A percentile compares a stretch with the other conserved stretches of the same genome.
phyloP scores from a whole-genome alignment of 2,113 vertebrate genomes.

The Elgaria multicarinata region DNA sequence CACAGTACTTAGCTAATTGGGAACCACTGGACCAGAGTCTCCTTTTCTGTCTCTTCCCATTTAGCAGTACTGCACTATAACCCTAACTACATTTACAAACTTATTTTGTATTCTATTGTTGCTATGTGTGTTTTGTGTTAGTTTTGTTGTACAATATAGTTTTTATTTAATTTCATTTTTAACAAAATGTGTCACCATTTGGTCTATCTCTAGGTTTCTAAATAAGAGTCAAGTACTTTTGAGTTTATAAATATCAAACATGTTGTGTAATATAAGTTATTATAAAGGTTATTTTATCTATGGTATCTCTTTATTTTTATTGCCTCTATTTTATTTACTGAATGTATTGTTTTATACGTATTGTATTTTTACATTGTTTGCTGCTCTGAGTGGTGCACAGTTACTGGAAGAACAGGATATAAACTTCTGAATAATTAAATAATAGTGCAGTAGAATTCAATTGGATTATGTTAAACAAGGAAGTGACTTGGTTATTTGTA shows the following conservation, averaged over 20 bases:
- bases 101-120: not conserved
- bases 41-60: not conserved
- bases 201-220: not conserved
- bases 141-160: not conserved
- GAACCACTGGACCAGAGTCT: too few species aligned
- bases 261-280: not conserved
- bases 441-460: not conserved
- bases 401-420: not conserved
- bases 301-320: not conserved
- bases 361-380: not conserved
- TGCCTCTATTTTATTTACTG: not conserved
- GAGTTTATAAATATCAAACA: not conserved
- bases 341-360: not conserved
- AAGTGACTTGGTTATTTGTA: not conserved
- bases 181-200: not conserved
- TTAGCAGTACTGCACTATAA: not conserved
- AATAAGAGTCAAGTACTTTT: not conserved
- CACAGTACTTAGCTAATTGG: too few species aligned
- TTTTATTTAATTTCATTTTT: not conserved
- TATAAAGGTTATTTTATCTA: not conserved
- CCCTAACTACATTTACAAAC: not conserved
- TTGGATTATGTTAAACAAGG: not conserved
- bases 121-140: not conserved
- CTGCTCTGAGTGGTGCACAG: not conserved
- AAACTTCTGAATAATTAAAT: not conserved